A percentile compares a stretch with the other conserved stretches of the same genome.
phyloP scores from a whole-genome alignment of 2,113 vertebrate genomes.

The Etia nguti region DNA sequence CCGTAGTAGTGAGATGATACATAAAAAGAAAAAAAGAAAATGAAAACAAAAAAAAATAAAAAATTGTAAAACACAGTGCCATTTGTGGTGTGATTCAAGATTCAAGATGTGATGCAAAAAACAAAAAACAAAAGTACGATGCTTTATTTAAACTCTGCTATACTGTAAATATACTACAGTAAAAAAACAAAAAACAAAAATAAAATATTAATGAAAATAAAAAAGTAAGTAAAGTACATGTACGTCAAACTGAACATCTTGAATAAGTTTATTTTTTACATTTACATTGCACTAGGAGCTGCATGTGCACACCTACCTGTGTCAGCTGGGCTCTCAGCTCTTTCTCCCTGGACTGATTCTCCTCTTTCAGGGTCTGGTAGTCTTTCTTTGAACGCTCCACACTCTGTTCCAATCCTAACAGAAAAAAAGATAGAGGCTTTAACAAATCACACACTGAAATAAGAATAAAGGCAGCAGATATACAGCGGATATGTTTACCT shows the following conservation, averaged over 20 bases:
- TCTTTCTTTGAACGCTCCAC: slow-evolving; percentile 32
- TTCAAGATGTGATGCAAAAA: no score
- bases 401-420: slow-evolving; percentile 50
- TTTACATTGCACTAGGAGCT: background rate
- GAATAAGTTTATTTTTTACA: background rate
- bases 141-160: background rate
- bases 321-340: slow-evolving; percentile 28
- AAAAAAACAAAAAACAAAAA: background rate
- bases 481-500: slow-evolving; percentile 70
- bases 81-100: background rate
- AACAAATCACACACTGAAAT: background rate
- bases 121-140: background rate
- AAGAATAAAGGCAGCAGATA: background rate
- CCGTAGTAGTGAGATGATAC: background rate
- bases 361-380: slow-evolving; percentile 28
- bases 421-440: background rate
- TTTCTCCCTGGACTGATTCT: slow-evolving; percentile 28
- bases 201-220: background rate
- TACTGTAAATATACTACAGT: background rate
- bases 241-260: background rate
- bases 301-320: slow-evolving; percentile 9
- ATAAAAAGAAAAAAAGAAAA: background rate
- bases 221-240: background rate
- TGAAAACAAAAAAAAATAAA: background rate
- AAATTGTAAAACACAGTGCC: background rate